These are phyloP conservation scores for Gandaritis pyraliata DNA, from an alignment of 2,888 invertebrate species.

Conservation along the genomic window DNA sequence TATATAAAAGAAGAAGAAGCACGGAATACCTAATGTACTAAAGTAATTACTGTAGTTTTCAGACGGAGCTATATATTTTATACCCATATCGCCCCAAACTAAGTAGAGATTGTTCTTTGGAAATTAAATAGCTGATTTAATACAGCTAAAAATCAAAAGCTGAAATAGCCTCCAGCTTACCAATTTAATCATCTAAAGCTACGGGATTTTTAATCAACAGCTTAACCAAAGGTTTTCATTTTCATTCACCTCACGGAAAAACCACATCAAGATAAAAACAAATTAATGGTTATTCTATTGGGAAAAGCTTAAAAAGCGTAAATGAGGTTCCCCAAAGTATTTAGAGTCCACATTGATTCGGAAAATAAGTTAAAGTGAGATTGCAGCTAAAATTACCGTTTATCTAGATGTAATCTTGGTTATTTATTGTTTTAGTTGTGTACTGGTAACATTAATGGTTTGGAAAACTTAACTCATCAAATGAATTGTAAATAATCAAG, in stretches of 20 bases:
- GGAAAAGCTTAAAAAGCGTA: slow-evolving; percentile 50
- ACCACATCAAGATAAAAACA: slow-evolving; percentile 52
- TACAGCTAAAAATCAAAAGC: background rate
- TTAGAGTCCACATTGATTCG: slow-evolving; percentile 34
- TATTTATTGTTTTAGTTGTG: slow-evolving; percentile 40
- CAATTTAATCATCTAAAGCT: slow-evolving; percentile 1
- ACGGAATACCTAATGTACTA: too few relatives aligned
- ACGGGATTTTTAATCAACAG: slow-evolving; percentile 1
- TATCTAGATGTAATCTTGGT: slow-evolving; percentile 42
- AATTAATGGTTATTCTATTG: slow-evolving; percentile 54
- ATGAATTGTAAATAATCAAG: too few relatives aligned
- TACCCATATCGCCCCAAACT: background rate
- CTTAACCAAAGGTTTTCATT: slow-evolving; percentile 28
- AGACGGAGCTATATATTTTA: too few relatives aligned
- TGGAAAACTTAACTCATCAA: too few relatives aligned
- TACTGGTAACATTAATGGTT: slow-evolving; percentile 25
- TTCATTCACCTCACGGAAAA: slow-evolving; percentile 40
- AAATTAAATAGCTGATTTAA: background rate
- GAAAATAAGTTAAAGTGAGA: slow-evolving; percentile 40
- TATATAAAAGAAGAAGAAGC: too few relatives aligned
- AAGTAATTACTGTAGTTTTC: too few relatives aligned
- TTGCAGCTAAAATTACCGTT: slow-evolving; percentile 38
- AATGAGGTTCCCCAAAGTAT: slow-evolving; percentile 31
- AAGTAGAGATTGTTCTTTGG: background rate
- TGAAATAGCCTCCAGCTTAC: background rate